phyloP scores from a whole-genome alignment of 2,797 vertebrate genomes.

The Sebastes jordani region DNA sequence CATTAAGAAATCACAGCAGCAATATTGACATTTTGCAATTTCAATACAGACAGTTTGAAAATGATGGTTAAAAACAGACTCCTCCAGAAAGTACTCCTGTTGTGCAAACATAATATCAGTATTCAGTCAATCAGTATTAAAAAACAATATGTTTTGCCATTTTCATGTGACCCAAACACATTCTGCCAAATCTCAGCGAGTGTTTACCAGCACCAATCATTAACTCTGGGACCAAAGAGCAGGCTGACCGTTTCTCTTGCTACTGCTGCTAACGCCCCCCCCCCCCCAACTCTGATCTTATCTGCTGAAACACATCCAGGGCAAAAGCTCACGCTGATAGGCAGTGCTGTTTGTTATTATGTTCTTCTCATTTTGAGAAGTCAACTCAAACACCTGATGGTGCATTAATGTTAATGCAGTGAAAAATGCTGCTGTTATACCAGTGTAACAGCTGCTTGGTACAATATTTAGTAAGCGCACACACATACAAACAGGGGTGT shows the following conservation, averaged over 20 bases:
- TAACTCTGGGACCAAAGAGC: slow-evolving; percentile 34
- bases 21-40: background rate
- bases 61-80: background rate
- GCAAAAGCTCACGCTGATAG: background rate
- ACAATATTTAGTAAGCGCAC: background rate
- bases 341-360: background rate
- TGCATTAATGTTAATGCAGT: background rate
- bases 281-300: slow-evolving; percentile 16
- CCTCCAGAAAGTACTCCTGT: background rate
- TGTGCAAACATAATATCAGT: background rate
- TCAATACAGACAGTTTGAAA: background rate
- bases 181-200: background rate
- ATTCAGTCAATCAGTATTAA: background rate
- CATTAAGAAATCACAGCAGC: background rate
- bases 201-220: slow-evolving; percentile 37
- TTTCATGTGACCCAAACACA: background rate
- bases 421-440: background rate
- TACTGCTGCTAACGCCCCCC: background rate
- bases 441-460: background rate
- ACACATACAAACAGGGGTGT: background rate
- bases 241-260: background rate
- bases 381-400: background rate
- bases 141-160: background rate
- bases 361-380: background rate
- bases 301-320: slow-evolving; percentile 27